Evolutionary conservation across 2,113 vertebrate species (phyloP).

Genomic region (Otis tarda): DNA sequence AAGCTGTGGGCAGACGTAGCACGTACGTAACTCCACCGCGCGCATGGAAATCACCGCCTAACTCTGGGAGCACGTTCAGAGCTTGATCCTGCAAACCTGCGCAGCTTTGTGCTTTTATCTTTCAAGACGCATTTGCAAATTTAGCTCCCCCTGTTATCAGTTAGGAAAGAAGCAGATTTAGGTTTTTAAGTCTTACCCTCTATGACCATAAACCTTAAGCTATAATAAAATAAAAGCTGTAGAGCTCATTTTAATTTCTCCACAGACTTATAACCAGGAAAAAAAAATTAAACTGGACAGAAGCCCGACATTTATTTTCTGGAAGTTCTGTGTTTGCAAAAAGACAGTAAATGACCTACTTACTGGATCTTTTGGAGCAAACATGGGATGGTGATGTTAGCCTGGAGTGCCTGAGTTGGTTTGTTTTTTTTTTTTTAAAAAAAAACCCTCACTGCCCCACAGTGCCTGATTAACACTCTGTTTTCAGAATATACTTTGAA

Average conservation of each 20-base stretch:
- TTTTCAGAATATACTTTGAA: neutral
- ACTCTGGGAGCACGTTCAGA: neutral
- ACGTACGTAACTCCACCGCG: rapidly evolving
- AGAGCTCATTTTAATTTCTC: neutral
- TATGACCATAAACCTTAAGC: neutral
- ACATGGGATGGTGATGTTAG: neutral
- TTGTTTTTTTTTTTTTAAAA: neutral
- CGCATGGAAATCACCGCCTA: rapidly evolving
- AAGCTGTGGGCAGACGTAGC: rapidly evolving
- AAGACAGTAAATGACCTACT: neutral
- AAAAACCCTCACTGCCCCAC: too few species aligned
- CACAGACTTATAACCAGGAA: neutral
- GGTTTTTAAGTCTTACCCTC: neutral
- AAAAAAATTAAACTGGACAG: neutral
- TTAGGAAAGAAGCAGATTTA: neutral
- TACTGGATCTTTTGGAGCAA: neutral
- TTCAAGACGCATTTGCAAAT: neutral
- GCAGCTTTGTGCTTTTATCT: neutral
- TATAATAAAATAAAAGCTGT: neutral
- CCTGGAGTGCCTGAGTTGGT: neutral
- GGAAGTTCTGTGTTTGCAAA: neutral
- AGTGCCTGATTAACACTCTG: neutral
- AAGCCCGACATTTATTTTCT: neutral
- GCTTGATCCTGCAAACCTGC: neutral
- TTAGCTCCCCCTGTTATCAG: neutral